Evolutionary conservation across 1,140 invertebrate species (phyloP).

Genomic region (Sarcophaga peregrina): DNA sequence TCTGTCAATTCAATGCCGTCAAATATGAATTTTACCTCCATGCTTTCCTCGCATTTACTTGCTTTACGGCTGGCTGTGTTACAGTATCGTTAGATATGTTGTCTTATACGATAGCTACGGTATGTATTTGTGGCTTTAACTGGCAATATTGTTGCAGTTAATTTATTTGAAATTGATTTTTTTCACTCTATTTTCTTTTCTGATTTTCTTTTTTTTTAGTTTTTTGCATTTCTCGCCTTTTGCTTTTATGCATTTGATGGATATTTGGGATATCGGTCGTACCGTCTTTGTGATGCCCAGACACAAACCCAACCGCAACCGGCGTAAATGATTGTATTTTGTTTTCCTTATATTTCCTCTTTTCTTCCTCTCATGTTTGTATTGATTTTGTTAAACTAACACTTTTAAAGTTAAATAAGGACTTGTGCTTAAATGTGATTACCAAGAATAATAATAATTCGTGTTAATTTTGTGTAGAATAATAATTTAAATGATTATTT

Average conservation of each 20-base stretch:
- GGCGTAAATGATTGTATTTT: background rate
- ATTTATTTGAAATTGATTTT: slow-evolving; percentile 21
- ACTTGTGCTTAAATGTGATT: slow-evolving; percentile 4
- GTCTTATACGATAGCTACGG: slow-evolving; percentile 31
- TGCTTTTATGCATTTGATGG: slow-evolving; percentile 26
- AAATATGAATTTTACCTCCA: slow-evolving; percentile 35
- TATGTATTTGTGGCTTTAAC: background rate
- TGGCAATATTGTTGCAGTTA: background rate
- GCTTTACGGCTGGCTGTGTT: background rate
- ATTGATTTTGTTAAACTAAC: too few relatives aligned
- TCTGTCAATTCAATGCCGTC: slow-evolving; percentile 28
- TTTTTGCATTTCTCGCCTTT: slow-evolving; percentile 30
- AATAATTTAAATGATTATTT: too few relatives aligned
- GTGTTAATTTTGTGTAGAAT: background rate
- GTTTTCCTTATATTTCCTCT: background rate
- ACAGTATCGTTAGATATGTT: slow-evolving; percentile 29
- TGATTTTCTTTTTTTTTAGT: slow-evolving; percentile 23
- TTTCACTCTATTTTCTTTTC: background rate
- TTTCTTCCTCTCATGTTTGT: too few relatives aligned
- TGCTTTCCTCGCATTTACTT: slow-evolving; percentile 1
- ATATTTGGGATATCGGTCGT: slow-evolving; percentile 26
- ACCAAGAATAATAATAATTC: background rate
- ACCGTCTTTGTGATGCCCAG: slow-evolving; percentile 30
- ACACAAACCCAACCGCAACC: slow-evolving; percentile 23
- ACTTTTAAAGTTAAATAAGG: background rate